Evolutionary conservation across 2,888 invertebrate species (phyloP), one percentile per base, ranked within the genome.

Genomic region (Mythimna ferrago): DNA sequence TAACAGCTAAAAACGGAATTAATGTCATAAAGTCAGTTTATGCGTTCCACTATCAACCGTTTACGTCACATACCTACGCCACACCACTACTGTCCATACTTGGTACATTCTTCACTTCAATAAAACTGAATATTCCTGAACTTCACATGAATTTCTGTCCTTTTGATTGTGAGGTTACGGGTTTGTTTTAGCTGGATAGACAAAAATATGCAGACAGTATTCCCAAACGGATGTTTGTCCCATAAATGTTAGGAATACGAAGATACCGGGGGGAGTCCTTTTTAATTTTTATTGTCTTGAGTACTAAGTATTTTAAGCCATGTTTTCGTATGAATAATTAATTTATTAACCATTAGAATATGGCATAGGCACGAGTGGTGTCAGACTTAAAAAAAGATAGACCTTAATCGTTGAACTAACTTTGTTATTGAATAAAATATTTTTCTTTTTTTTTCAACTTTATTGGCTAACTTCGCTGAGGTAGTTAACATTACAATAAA

Each of bases 1-100:
- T 54, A 65, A 83, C 70, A 74, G 32, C 48, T 73, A 70, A 84
- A 78, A 64, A 38, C 68, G 6, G 73, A 84, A 81, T 86, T 84
- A 81, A 64, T 63, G 14, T 57, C 67, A 81, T 86, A 84, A 86
- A 84, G 38, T 26, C 38, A 51, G 73, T 84, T 81, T 84, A 79
- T 81, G 73, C 38, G 68, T 69, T 41, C 61, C 76, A 70, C 84
- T 78, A 79, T 74, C 64, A 74, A 77, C 56, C 56, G 66, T 84
- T 84, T 84, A 84, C 79, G 79, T 69, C 65, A 38, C 38, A 38
- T 38, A 38, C 9, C 38, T 38, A 38, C 38, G 38, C 70, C 41
- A 60, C 11, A 35, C 57, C 56, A 73, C 56, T 44, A 53, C 48
- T 51, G 69, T 67, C 60, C 65, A 21, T 51, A 75, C 57, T 64